These are phyloP conservation scores for Hirundichthys speculiger DNA, from an alignment of 2,113 vertebrate species.

Conservation along the genomic window DNA sequence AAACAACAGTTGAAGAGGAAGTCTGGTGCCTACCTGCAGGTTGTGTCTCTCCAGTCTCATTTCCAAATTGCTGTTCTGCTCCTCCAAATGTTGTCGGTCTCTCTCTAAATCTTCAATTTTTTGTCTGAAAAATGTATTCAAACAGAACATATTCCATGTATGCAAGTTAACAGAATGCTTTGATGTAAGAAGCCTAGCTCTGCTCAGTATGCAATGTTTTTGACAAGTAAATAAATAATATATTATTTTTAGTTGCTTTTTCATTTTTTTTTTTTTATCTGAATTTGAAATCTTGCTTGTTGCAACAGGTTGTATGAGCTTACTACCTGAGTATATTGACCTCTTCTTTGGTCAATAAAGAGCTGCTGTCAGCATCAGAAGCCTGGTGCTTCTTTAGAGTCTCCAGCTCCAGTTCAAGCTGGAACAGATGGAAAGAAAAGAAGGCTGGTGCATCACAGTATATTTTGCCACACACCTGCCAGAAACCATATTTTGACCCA, in stretches of 20 bases:
- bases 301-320: slow-evolving; percentile 9
- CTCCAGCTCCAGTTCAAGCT: slow-evolving; percentile 79
- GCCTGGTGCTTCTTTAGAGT: slow-evolving; percentile 72
- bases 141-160: slow-evolving; percentile 4
- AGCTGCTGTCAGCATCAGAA: slow-evolving; percentile 53
- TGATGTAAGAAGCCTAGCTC: slow-evolving; percentile 5
- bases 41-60: slow-evolving; percentile 88
- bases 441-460: slow-evolving; percentile 8
- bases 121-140: slow-evolving; percentile 76
- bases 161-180: slow-evolving; percentile 7
- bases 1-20: slow-evolving; percentile 27
- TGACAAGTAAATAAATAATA: slow-evolving; percentile 21
- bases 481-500: slow-evolving; percentile 28
- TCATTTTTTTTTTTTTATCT: too few relatives aligned
- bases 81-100: slow-evolving; percentile 86
- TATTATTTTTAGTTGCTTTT: slow-evolving; percentile 8
- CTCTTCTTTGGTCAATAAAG: slow-evolving; percentile 71
- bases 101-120: slow-evolving; percentile 94
- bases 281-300: slow-evolving; percentile 3
- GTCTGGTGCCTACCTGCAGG: slow-evolving; percentile 83
- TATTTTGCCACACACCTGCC: slow-evolving; percentile 23
- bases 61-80: slow-evolving; percentile 87
- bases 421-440: slow-evolving; percentile 32
- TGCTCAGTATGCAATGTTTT: neutral
- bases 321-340: slow-evolving; percentile 74